These are phyloP conservation scores for Heteractis magnifica DNA, from an alignment of 92 coral and sea anemone species.

Conservation along the genomic window DNA sequence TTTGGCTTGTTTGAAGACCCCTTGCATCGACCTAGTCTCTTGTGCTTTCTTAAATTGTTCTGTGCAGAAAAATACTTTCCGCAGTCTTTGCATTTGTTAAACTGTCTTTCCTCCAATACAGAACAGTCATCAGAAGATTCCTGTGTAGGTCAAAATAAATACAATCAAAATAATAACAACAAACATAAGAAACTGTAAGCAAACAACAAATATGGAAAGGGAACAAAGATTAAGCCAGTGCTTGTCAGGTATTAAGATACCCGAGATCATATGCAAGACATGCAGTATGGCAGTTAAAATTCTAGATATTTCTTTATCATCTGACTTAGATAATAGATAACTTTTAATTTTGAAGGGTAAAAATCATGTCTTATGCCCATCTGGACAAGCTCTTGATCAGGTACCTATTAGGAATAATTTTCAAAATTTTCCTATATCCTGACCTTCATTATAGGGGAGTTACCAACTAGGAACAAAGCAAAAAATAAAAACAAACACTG, in stretches of 20 bases:
- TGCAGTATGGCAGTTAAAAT: not conserved
- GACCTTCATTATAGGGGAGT: not conserved
- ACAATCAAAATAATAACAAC: not conserved
- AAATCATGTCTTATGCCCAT: not conserved
- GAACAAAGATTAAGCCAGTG: not conserved
- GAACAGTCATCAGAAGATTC: slow-evolving; percentile 13
- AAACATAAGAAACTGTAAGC: not conserved
- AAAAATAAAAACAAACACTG: not conserved
- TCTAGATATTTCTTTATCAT: not conserved
- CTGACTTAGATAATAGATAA: no score
- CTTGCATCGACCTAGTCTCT: slow-evolving; percentile 43
- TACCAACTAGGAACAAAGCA: not conserved
- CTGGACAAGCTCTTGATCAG: slow-evolving; percentile 8
- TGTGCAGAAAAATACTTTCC: slow-evolving; percentile 35
- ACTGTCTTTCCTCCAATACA: slow-evolving; percentile 17
- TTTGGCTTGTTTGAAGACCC: slow-evolving; percentile 13
- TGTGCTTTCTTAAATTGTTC: slow-evolving; percentile 39
- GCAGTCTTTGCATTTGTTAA: slow-evolving; percentile 26
- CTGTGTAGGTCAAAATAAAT: not conserved
- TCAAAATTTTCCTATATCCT: not conserved
- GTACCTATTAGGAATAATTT: not conserved
- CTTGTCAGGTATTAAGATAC: not conserved
- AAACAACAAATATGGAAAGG: not conserved
- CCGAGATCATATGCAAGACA: slow-evolving; percentile 1
- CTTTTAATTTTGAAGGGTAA: not conserved